A percentile compares a stretch with the other conserved stretches of the same genome.
Evolutionary conservation across 2,113 vertebrate species (phyloP).

Genomic region (Dascyllus trimaculatus): DNA sequence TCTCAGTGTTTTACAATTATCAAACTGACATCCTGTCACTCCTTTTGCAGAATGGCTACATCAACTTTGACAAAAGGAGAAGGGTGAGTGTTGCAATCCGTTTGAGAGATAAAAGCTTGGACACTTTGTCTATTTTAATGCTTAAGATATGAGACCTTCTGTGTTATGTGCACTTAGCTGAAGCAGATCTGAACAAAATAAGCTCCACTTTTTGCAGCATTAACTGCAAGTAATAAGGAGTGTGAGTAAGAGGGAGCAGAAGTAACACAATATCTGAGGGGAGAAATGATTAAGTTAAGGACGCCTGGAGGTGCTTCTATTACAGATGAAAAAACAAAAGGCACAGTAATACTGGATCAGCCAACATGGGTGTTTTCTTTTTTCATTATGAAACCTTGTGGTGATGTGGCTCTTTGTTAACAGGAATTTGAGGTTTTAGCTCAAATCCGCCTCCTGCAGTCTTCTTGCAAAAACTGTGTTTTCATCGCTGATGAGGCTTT

Average conservation of each 20-base stretch:
- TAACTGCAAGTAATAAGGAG: neutral
- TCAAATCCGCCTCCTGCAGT: slow-evolving; percentile 90
- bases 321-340: neutral
- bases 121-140: neutral
- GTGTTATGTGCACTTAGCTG: no score
- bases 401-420: slow-evolving; percentile 21
- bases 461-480: slow-evolving; percentile 88
- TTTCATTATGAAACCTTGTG: slow-evolving; percentile 37
- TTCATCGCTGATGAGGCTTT: slow-evolving; percentile 85
- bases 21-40: slow-evolving; percentile 23
- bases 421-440: slow-evolving; percentile 94
- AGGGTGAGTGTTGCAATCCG: slow-evolving; percentile 81
- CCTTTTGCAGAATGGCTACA: slow-evolving; percentile 89
- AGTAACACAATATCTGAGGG: slow-evolving; percentile 17
- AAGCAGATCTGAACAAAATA: neutral
- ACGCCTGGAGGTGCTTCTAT: slow-evolving; percentile 6
- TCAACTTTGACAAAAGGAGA: slow-evolving; percentile 95
- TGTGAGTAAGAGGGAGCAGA: slow-evolving; percentile 21
- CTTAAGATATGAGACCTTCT: no score
- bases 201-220: slow-evolving; percentile 4
- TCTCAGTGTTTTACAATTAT: slow-evolving; percentile 9
- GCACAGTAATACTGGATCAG: neutral
- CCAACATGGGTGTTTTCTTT: neutral
- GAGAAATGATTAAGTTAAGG: slow-evolving; percentile 34
- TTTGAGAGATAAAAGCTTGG: neutral